Percentiles rank a stretch among this genome's conserved stretches.
phyloP scores from a whole-genome alignment of 2,113 vertebrate species.

The Nansenia antarctica region DNA sequence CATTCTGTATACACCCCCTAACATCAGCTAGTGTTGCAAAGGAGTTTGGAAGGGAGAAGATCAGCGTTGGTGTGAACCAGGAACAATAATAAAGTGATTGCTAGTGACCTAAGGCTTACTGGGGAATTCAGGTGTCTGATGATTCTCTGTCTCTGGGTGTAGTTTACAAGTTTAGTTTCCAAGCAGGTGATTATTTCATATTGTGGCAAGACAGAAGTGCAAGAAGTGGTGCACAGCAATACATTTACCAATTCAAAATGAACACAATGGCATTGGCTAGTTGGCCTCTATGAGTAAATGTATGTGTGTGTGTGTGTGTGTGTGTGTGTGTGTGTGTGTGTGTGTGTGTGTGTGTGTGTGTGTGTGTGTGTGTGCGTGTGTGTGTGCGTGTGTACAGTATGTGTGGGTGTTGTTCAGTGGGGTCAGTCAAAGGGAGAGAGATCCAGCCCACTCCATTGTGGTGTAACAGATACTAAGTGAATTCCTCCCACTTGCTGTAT shows the following conservation, averaged over 20 bases:
- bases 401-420: conserved; percentile 18
- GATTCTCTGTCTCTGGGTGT: neutral
- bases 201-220: neutral
- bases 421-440: conserved; percentile 18
- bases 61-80: no score
- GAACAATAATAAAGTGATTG: neutral
- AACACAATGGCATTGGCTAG: neutral
- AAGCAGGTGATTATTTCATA: neutral
- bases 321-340: conserved; percentile 12
- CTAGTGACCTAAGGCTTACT: neutral
- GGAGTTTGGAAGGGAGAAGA: neutral
- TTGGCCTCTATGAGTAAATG: neutral
- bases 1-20: neutral
- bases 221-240: neutral
- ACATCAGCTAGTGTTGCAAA: neutral
- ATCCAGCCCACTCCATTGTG: neutral
- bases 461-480: conserved; percentile 17
- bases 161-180: neutral
- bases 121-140: neutral
- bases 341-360: conserved; percentile 8
- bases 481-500: conserved; percentile 16
- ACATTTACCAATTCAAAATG: neutral
- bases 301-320: neutral
- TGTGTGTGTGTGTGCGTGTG: conserved; percentile 2
- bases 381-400: neutral